Evolutionary conservation across 2,888 invertebrate species (phyloP).

Genomic region (Busseola fusca): DNA sequence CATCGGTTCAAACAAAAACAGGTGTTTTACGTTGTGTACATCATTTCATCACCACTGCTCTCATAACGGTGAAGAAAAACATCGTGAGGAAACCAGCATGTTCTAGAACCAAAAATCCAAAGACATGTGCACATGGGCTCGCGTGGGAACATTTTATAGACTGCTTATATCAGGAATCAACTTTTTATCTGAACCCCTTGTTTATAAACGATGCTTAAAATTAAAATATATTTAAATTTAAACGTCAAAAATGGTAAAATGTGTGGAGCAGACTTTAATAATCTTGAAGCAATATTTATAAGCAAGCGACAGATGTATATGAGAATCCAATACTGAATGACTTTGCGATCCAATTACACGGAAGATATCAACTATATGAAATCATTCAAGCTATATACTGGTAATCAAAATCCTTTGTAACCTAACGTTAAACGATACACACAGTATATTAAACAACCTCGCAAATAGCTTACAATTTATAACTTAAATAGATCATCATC

Average conservation of each 20-base stretch:
- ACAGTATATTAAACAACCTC: not conserved
- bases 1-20: not conserved
- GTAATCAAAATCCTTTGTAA: not conserved
- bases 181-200: not conserved
- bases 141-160: not conserved
- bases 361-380: not conserved
- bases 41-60: not conserved
- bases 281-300: not conserved
- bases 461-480: conserved; percentile 19
- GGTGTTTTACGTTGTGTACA: not conserved
- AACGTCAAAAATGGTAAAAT: not conserved
- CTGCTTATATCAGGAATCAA: not conserved
- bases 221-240: too few relatives aligned
- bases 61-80: not conserved
- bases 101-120: not conserved
- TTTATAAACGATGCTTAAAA: not conserved
- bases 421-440: not conserved
- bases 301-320: not conserved
- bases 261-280: not conserved
- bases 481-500: conserved; percentile 29
- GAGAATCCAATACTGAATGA: not conserved
- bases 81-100: not conserved
- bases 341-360: not conserved
- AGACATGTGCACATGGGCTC: not conserved
- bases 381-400: not conserved